Evolutionary conservation across 2,797 vertebrate species (phyloP), one percentile per base, ranked within the genome.

Genomic region (Gallinago stenura): DNA sequence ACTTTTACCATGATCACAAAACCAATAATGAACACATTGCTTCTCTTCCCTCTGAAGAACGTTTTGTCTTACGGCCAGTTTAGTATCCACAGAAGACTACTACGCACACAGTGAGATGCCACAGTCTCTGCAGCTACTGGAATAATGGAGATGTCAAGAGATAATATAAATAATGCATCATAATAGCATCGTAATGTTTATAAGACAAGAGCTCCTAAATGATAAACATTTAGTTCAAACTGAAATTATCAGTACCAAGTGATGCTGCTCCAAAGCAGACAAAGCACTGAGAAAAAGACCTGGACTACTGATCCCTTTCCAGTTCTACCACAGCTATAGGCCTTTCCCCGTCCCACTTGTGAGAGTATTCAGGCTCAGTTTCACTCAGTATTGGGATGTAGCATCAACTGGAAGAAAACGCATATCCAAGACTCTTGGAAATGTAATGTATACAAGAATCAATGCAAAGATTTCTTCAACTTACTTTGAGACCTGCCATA

Each of bases 131-230:
- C 16, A 70, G 35, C 37, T 69, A 43, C 13, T 70, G 73, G 56
- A 93, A 79, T 84, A 90, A 86, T 31, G 28, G 83, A 78, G 28
- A 53, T 72, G 33, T 56, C 83, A 79, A 72, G 43, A 54, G 51
- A 54, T 30, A 30, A 83, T 87, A 84, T 87, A 84, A 93, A 94
- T 89, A 93, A 91, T 71, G 37, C 71, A 95, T 80, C 64, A 31
- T 53, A 94, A 79, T 48, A 71, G 41, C 22, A 83, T 62, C 82
- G 65, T 57, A 75, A 54, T 20, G 43, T 51, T 92, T 79, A 41
- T 69, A 73, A 79, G 51, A 84, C 39, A 95, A 86, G n/a, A 83
- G 19, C 25, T 91, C 21, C 43, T 71, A 72, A 85, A 91, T 35
- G 5, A 89, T 35, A 46, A 95, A 79, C 54, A 73, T 37, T 65